A percentile compares a stretch with the other conserved stretches of the same genome.
These are phyloP conservation scores for Venustaconcha ellipsiformis DNA, from an alignment of 1,140 invertebrate genomes.

Conservation along the genomic window DNA sequence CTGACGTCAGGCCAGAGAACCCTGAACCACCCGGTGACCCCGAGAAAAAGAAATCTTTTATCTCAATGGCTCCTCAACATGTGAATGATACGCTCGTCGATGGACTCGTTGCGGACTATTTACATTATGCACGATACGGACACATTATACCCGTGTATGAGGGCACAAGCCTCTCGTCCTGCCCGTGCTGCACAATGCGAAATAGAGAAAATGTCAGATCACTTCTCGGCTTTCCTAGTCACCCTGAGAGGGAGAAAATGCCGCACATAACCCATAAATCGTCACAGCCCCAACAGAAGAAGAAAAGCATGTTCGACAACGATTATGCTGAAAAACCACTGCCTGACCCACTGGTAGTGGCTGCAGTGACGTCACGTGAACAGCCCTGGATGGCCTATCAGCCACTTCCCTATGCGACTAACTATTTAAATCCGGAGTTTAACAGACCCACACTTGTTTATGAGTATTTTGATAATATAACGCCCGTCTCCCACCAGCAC, in stretches of 20 bases:
- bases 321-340: conserved; percentile 16
- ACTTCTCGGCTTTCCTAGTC: conserved; percentile 35
- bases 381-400: conserved; percentile 49
- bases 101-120: conserved; percentile 54
- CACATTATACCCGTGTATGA: conserved; percentile 49
- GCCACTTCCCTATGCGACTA: conserved; percentile 46
- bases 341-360: conserved; percentile 1
- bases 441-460: conserved; percentile 46
- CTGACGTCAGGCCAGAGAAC: conserved; percentile 6
- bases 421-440: conserved; percentile 55
- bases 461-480: conserved; percentile 24
- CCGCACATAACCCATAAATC: conserved; percentile 2
- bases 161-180: conserved; percentile 37
- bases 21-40: not conserved
- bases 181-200: conserved; percentile 52
- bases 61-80: conserved; percentile 26
- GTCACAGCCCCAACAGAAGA: conserved; percentile 8
- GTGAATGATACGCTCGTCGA: conserved; percentile 46
- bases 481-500: conserved; percentile 13
- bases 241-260: conserved; percentile 4
- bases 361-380: conserved; percentile 7
- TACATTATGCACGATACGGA: conserved; percentile 51
- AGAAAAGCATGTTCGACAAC: conserved; percentile 9
- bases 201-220: conserved; percentile 49
- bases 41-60: not conserved